Percentiles rank a stretch among this genome's conserved stretches.
phyloP scores from a whole-genome alignment of 2,888 invertebrate species.

The Dynastes hyllus region DNA sequence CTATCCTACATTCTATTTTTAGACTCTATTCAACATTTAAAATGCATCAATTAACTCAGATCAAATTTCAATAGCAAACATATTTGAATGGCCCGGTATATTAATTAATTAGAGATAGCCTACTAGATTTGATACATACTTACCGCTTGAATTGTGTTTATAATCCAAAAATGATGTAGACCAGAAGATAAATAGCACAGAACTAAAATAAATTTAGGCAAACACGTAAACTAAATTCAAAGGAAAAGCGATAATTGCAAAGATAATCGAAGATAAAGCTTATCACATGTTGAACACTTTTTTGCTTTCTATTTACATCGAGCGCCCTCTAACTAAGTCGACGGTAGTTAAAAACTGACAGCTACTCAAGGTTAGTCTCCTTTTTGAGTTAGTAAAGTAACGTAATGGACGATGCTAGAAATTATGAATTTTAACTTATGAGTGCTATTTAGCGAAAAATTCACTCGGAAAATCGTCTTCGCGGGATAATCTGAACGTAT shows the following conservation, averaged over 20 bases:
- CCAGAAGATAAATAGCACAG: too few species aligned
- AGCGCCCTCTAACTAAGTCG: slow-evolving; percentile 15
- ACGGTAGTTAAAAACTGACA: slow-evolving; percentile 41
- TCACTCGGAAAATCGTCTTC: slow-evolving; percentile 18
- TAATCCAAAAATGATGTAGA: too few species aligned
- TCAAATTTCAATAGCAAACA: too few species aligned
- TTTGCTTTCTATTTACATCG: not conserved
- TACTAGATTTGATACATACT: not conserved
- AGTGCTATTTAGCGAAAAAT: slow-evolving; percentile 31
- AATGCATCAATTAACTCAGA: too few species aligned
- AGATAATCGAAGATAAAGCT: slow-evolving; percentile 2
- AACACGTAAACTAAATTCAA: not conserved
- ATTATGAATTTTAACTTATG: slow-evolving; percentile 51
- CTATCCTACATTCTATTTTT: too few species aligned
- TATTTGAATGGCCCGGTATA: not conserved
- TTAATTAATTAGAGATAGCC: not conserved
- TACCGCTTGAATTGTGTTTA: too few species aligned
- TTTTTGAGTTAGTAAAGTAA: slow-evolving; percentile 35
- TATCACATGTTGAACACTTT: not conserved
- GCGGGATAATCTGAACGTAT: slow-evolving; percentile 37
- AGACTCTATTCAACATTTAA: too few species aligned
- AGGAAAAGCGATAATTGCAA: not conserved
- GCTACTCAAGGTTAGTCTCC: slow-evolving; percentile 48
- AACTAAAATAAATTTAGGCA: too few species aligned
- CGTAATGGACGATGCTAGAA: slow-evolving; percentile 49